Conservation (phyloP, 2,797 vertebrate genomes). For the Silurus lanzhouensis region DNA sequence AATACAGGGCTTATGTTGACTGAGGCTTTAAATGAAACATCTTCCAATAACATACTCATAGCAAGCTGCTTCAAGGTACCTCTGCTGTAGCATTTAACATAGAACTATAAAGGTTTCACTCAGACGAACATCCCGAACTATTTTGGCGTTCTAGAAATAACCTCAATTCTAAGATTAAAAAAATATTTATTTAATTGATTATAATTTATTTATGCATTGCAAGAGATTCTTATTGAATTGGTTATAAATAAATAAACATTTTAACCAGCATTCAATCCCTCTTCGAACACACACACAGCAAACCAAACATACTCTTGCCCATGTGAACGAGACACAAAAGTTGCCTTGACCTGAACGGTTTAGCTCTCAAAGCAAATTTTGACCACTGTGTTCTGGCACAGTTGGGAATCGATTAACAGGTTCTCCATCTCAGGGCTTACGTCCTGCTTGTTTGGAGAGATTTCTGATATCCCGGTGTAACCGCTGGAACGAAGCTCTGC, state of each 20-base stretch:
- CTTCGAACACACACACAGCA: constrained; percentile 34
- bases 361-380: constrained; percentile 63
- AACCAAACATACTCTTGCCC: constrained; percentile 11
- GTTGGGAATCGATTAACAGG: constrained; percentile 59
- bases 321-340: background rate
- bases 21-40: background rate
- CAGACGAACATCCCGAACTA: background rate
- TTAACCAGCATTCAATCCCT: constrained; percentile 46
- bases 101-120: background rate
- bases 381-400: constrained; percentile 42
- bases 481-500: constrained; percentile 55
- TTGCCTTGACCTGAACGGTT: constrained; percentile 29
- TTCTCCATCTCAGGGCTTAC: constrained; percentile 62
- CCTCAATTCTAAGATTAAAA: background rate
- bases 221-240: constrained; percentile 8
- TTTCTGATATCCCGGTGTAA: constrained; percentile 69
- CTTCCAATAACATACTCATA: too few relatives aligned
- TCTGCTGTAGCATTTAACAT: background rate
- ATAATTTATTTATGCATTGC: constrained; percentile 2
- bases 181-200: background rate
- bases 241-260: constrained; percentile 26
- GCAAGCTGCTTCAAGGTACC: background rate
- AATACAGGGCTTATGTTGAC: background rate
- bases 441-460: constrained; percentile 74
- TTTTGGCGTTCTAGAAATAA: background rate